phyloP scores from a whole-genome alignment of 2,113 vertebrate species.

The Xyrauchen texanus region DNA sequence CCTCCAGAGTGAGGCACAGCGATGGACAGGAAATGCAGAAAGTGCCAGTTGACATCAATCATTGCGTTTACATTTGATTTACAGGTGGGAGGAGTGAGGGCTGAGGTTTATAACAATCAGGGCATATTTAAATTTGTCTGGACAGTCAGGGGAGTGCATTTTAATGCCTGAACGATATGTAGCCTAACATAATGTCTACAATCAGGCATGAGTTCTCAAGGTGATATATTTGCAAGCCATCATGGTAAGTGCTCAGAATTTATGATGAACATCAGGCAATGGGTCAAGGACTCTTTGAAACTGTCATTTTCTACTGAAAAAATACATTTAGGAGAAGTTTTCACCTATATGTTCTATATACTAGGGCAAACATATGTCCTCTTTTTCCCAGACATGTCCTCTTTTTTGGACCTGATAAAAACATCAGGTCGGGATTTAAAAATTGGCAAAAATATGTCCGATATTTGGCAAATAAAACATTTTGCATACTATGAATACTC shows the following conservation, averaged over 20 bases:
- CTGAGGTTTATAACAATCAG: conserved; percentile 58
- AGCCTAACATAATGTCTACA: background rate
- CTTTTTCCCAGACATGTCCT: too few species aligned
- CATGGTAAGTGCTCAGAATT: conserved; percentile 12
- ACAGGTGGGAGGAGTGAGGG: conserved; percentile 31
- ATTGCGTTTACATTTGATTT: conserved; percentile 61
- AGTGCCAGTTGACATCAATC: conserved; percentile 54
- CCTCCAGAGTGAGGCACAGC: conserved; percentile 42
- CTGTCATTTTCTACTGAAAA: background rate
- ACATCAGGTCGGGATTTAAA: too few species aligned
- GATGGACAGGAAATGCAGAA: conserved; percentile 51
- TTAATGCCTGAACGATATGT: background rate
- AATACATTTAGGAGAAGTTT: background rate
- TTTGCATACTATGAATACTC: conserved; percentile 3
- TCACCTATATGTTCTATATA: too few species aligned
- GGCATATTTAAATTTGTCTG: conserved; percentile 13
- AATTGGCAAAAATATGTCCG: too few species aligned
- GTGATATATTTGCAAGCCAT: background rate
- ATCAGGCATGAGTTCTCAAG: background rate
- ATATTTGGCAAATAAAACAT: background rate
- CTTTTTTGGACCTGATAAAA: too few species aligned
- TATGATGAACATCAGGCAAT: background rate
- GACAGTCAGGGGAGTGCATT: background rate
- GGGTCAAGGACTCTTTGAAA: background rate
- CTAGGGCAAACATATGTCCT: too few species aligned